Base-by-base conservation (phyloP, 2,888 invertebrate species). In the Drosophila prostipennis region DNA sequence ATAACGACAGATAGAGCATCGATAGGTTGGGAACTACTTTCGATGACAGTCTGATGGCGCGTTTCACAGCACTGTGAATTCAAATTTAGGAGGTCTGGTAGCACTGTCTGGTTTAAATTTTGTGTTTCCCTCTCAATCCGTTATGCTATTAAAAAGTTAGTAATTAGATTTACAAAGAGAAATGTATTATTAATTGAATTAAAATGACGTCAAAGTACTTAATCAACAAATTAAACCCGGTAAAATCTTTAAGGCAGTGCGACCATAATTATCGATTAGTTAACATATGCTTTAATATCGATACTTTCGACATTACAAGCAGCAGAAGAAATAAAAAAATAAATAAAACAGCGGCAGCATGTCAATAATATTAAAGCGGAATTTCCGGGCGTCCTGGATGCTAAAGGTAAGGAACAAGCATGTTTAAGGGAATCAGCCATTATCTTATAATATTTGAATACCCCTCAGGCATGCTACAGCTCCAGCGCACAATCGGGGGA, bases 291-390 rank as follows among this genome's bases (percentile, higher is more conserved):
- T 3, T 11, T 6, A 14, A 3, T 14, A 45, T 37, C 60, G 45
- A 60, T 34, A 19, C 40, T 1, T 16, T 19, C 19, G 11, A 11
- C 40, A 8, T 11, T 3, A 19, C 34, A 45, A 55, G 5, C 43
- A 46, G n/a, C n/a, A 26, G 32, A 42, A 61, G n/a, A 43, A 55
- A 32, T 19, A 59, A n/a, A 26, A 11, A 54, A 45, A 49, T 36
- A 49, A 26, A 56, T 29, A 60, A 49, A 45, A 36, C 6, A 42
- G n/a, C n/a, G n/a, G n/a, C n/a, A n/a, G 58, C 56, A 80, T 83
- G 82, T 83, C 83, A 4, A 13, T 77, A 53, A 71, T 83, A 26
- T 48, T 83, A 42, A 77, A 60, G 46, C 65, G 76, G 0, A 72
- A 53, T 2, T 11, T 77, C 6, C 64, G 65, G 3, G 29, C 72